Base-by-base conservation (phyloP, 2,113 vertebrate species). In the Tetrao urogallus region DNA sequence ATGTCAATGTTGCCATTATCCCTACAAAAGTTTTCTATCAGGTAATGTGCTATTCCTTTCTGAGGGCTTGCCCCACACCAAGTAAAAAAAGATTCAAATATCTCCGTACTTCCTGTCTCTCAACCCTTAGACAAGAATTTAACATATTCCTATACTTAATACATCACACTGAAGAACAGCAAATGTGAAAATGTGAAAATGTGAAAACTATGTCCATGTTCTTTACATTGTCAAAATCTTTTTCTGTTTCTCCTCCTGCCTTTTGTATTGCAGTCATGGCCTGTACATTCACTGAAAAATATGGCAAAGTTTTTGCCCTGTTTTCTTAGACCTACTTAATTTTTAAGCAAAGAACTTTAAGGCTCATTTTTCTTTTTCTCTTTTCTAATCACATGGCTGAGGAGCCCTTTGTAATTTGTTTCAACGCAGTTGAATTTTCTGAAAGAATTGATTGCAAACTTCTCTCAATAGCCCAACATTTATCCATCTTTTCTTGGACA, bases 261-360 rank as follows among this genome's bases (percentile, higher is more conserved):
- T 65, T 82, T 38, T 43, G 24, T n/a, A 43, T 60, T 60, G 47
- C 3, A 21, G 47, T 27, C 0, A 0, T 2, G 38, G 40, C 19
- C 4, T 0, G 25, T 42, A 42, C 40, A 27, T 15, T 61, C 52
- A 42, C 34, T 79, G 61, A 78, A 89, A 81, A 57, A 42, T 32
- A 17, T 6, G 4, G 20, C 14, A 45, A 56, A 48, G 52, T 6
- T 78, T 73, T 90, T 67, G 7, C 40, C 84, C 45, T 81, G 2
- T 54, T 89, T 64, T 69, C 1, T 0, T 19, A 45, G 36, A 20
- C 6, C 8, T 56, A 42, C 25, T 42, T 36, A 56, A 73, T 57
- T 90, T 75, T 78, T 82, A 66, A 77, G 21, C n/a, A 47, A 10
- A 30, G 18, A 56, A 43, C 6, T 43, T 60, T 74, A 56, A 61